phyloP scores from a whole-genome alignment of 2,797 vertebrate species.

The Oreochromis grahami region DNA sequence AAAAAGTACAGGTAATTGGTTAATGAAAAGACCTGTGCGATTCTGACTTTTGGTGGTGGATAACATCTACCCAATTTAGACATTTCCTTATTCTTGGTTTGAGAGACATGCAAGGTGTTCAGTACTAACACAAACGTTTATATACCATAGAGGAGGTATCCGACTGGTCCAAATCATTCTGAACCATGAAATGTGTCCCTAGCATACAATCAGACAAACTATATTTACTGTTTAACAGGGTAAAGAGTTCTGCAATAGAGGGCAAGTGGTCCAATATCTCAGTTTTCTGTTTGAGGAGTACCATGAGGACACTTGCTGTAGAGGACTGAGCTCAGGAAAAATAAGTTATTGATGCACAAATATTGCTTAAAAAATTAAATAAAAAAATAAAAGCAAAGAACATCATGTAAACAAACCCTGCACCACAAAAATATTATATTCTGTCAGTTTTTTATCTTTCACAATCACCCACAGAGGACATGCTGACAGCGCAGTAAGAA shows the following conservation, averaged over 20 bases:
- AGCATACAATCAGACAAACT: neutral
- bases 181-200: neutral
- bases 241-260: neutral
- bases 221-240: neutral
- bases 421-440: neutral
- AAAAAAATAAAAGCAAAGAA: neutral
- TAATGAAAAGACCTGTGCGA: neutral
- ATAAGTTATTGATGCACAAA: neutral
- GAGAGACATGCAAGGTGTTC: neutral
- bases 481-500: conserved; percentile 19
- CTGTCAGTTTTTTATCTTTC: neutral
- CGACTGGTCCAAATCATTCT: neutral
- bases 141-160: neutral
- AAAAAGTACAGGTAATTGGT: neutral
- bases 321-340: neutral
- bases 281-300: too few species aligned
- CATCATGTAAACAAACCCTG: neutral
- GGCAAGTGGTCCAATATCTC: too few species aligned
- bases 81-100: neutral
- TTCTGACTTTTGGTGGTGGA: neutral
- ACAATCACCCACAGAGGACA: conserved; percentile 10
- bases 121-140: neutral
- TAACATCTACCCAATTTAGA: too few species aligned
- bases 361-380: neutral
- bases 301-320: too few species aligned